Evolutionary conservation across 1,140 invertebrate genomes (phyloP), one percentile per base, ranked within the genome.

Genomic region (Zelostemma sp.): DNA sequence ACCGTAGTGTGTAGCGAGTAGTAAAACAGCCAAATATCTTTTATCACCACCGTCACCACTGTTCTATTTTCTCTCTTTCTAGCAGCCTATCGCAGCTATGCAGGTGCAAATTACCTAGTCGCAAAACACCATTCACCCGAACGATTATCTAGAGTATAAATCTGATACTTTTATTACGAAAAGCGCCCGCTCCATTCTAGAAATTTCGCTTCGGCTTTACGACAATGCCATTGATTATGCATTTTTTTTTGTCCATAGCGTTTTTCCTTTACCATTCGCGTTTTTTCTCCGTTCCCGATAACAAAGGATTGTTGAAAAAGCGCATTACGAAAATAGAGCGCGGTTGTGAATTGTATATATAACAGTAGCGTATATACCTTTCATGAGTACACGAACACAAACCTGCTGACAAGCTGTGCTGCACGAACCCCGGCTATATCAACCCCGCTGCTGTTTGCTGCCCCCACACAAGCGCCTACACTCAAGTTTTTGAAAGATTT

Each of bases 391-490:
- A 82, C 80, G 77, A 79, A 84, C 55, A 84, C 81, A 81, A 85
- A 80, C 83, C 80, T 85, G 84, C 84, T 85, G 84, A 85, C 84
- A 85, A 85, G 84, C 84, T 85, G 84, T 83, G 83, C 83, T 85
- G 84, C 84, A 85, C 84, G 84, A 85, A 85, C 74, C 81, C 84
- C 81, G 67, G 79, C 81, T 84, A 84, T 74, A 71, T 75, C 80
- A 85, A 83, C 81, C 83, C 79, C 68, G 83, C 83, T 85, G 84
- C 83, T 85, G 84, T 85, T 85, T 85, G 83, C 81, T 85, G 84
- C 78, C 25, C 3, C 81, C 81, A 74, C 82, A 80, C 83, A 80
- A 83, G 81, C 73, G 76, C 76, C 80, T 84, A 82, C 81, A 85
- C 78, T 81, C 76, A 65, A 79, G 40, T 77, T 65, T 60, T 63